phyloP scores from a whole-genome alignment of 2,113 vertebrate species.

The Brachionichthys hirsutus region DNA sequence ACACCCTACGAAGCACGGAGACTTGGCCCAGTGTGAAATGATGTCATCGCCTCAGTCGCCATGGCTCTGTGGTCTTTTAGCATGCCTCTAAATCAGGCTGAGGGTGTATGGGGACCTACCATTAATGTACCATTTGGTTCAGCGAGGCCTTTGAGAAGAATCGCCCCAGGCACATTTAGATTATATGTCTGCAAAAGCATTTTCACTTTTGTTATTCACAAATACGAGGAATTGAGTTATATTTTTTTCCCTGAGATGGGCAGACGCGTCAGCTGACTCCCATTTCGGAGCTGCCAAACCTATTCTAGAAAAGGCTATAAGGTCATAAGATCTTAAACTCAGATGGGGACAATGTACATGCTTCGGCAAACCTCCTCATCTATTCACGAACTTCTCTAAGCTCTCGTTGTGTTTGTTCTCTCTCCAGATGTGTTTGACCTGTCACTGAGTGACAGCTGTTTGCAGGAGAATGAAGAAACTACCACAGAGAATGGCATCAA shows the following conservation, averaged over 20 bases:
- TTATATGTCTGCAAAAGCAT: slow-evolving; percentile 37
- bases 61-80: slow-evolving; percentile 47
- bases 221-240: slow-evolving; percentile 44
- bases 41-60: slow-evolving; percentile 52
- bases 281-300: slow-evolving; percentile 20
- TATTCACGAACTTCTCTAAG: neutral
- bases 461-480: slow-evolving; percentile 82
- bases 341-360: neutral
- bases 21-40: slow-evolving; percentile 30
- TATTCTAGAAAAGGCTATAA: slow-evolving; percentile 39
- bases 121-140: slow-evolving; percentile 57
- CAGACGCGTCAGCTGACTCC: slow-evolving; percentile 21
- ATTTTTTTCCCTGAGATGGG: slow-evolving; percentile 32
- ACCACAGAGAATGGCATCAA: slow-evolving; percentile 84
- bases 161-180: slow-evolving; percentile 41
- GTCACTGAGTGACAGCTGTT: slow-evolving; percentile 73
- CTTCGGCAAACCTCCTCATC: slow-evolving; percentile 35
- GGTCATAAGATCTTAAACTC: slow-evolving; percentile 12
- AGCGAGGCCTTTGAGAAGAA: slow-evolving; percentile 45
- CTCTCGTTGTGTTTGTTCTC: slow-evolving; percentile 38
- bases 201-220: slow-evolving; percentile 37
- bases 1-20: slow-evolving; percentile 36
- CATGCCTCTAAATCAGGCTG: slow-evolving; percentile 56
- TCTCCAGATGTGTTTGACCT: slow-evolving; percentile 82
- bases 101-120: slow-evolving; percentile 42